These are phyloP conservation scores for Apis dorsata DNA, from an alignment of 1,140 invertebrate species.

Conservation along the genomic window DNA sequence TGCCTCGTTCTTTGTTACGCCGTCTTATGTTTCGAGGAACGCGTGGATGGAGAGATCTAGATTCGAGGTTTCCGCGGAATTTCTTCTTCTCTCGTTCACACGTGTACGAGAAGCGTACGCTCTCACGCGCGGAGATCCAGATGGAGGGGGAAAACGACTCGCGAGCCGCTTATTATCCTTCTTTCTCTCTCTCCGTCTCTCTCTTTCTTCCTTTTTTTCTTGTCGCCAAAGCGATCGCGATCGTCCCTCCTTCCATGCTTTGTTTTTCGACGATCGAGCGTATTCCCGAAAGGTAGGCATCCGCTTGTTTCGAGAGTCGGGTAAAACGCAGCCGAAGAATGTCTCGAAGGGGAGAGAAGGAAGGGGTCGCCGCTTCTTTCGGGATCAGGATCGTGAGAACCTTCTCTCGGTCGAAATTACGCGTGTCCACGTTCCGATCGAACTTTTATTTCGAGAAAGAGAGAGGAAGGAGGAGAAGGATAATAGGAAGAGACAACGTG, in stretches of 20 bases:
- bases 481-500: too few relatives aligned
- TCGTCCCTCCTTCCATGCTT: conserved; percentile 25
- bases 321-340: conserved; percentile 42
- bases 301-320: conserved; percentile 37
- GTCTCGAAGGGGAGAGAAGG: conserved; percentile 25
- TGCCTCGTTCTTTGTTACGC: not conserved
- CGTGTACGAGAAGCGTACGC: not conserved
- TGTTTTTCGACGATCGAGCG: conserved; percentile 3
- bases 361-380: not conserved
- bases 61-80: conserved; percentile 2
- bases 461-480: too few relatives aligned
- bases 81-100: not conserved
- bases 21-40: conserved; percentile 12
- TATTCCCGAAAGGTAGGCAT: conserved; percentile 1
- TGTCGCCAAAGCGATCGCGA: not conserved
- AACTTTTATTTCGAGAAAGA: too few relatives aligned
- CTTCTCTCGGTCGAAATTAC: not conserved
- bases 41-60: conserved; percentile 20
- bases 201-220: not conserved
- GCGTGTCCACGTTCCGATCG: too few relatives aligned
- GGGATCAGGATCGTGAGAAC: conserved; percentile 35
- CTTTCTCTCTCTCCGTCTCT: not conserved
- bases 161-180: conserved; percentile 32
- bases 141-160: conserved; percentile 1
- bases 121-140: not conserved